phyloP scores from a whole-genome alignment of 2,888 invertebrate genomes.

The Spodoptera littoralis region DNA sequence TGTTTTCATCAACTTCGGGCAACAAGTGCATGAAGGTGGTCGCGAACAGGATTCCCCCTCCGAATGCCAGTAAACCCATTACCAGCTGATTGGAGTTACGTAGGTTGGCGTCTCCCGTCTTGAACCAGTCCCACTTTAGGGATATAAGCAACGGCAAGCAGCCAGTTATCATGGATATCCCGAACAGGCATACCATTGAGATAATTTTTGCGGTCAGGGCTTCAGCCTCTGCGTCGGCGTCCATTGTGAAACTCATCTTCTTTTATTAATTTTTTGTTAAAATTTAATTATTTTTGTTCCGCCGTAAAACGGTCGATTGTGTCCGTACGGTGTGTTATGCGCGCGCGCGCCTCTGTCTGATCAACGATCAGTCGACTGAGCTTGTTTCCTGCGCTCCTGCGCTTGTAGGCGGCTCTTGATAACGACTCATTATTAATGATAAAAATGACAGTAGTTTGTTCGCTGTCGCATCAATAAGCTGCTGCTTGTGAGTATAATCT shows the following conservation, averaged over 20 bases:
- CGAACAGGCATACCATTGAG: slow-evolving; percentile 93
- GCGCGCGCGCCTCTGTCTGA: slow-evolving; percentile 63
- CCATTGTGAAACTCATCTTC: slow-evolving; percentile 61
- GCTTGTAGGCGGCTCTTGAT: slow-evolving; percentile 78
- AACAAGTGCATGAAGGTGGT: slow-evolving; percentile 95
- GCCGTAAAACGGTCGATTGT: slow-evolving; percentile 41
- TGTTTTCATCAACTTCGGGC: slow-evolving; percentile 93
- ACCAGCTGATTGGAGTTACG: slow-evolving; percentile 87
- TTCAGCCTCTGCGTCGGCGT: slow-evolving; percentile 64
- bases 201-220: slow-evolving; percentile 92
- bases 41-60: slow-evolving; percentile 94
- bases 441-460: slow-evolving; percentile 73
- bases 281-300: slow-evolving; percentile 60
- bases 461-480: slow-evolving; percentile 59
- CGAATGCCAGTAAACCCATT: slow-evolving; percentile 92
- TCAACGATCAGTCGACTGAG: slow-evolving; percentile 72
- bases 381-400: slow-evolving; percentile 69
- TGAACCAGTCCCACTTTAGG: slow-evolving; percentile 90
- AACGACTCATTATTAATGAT: slow-evolving; percentile 82
- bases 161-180: slow-evolving; percentile 93
- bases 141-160: slow-evolving; percentile 92
- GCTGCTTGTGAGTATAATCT: slow-evolving; percentile 33
- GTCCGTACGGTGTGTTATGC: slow-evolving; percentile 46
- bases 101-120: slow-evolving; percentile 78
- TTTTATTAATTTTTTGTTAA: slow-evolving; percentile 25